Evolutionary conservation across 2,113 vertebrate species (phyloP), one percentile per base, ranked within the genome.

Genomic region (Equus quagga): DNA sequence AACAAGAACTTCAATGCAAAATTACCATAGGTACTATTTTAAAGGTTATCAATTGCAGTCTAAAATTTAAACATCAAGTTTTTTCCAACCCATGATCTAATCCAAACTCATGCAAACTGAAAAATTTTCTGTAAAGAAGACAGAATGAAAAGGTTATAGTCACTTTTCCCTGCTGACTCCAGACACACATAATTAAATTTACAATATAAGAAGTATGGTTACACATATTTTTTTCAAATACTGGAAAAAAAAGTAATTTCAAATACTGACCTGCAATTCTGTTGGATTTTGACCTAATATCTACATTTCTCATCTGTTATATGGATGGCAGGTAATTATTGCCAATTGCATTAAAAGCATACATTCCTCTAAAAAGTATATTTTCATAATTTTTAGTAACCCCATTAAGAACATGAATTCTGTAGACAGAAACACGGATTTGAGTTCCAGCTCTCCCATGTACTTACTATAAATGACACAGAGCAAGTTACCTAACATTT

Each of bases 141-240:
- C 83, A 91, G 18, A 87, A 62, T 62, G 44, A 33, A 94, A 86
- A 86, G 89, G 86, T 85, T 86, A 33, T 44, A 24, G 21, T 91
- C 46, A 92, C 31, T 46, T 56, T 81, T 91, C 26, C 31, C 44
- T 95, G 76, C 65, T 91, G 81, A 97, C 21, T 64, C 19, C 56
- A 91, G 96, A 95, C n/a, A 67, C 13, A 92, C 12, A 83, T 65
- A 85, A 80, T 60, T 79, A 94, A n/a, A 81, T 85, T 62, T 94
- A 81, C 46, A 83, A 65, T 9, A 65, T 49, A 93, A 62, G n/a
- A 15, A 75, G 8, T 79, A 79, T 72, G 24, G 6, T 91, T 83
- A 90, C 19, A 21, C 36, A 94, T 54, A 83, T 88, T 88, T 92
- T 94, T 72, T 94, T 72, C 67, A 97, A 88, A 73, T n/a, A 97